These are phyloP conservation scores for Drosophila kuntzei DNA, from an alignment of 2,888 invertebrate species.

Conservation along the genomic window DNA sequence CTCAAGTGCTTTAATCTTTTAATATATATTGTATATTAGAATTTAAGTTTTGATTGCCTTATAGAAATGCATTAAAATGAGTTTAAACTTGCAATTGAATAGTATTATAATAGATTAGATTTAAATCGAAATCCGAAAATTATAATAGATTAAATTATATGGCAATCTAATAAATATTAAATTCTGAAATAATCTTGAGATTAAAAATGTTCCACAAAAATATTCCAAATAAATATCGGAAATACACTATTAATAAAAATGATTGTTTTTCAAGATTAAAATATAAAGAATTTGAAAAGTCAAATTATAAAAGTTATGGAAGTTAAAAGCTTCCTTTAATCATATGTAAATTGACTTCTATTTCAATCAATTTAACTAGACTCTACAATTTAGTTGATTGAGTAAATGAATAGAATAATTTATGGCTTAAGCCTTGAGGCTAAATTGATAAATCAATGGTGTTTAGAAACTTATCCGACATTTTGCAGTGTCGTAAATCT, in stretches of 20 bases:
- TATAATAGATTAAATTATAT: not conserved
- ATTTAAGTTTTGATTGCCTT: not conserved
- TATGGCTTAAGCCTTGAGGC: constrained; percentile 2
- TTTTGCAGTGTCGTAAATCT: constrained; percentile 45
- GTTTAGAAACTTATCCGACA: constrained; percentile 21
- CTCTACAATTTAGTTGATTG: constrained; percentile 2
- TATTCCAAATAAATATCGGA: not conserved
- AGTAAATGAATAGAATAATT: constrained; percentile 14
- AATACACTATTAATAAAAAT: too few species aligned
- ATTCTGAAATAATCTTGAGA: not conserved
- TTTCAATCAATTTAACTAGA: not conserved
- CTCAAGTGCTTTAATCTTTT: constrained; percentile 27
- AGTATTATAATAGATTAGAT: not conserved
- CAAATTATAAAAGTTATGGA: too few species aligned
- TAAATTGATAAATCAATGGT: constrained; percentile 55
- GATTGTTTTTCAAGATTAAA: not conserved
- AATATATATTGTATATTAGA: constrained; percentile 6
- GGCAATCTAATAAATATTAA: not conserved
- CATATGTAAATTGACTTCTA: not conserved
- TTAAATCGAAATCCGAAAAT: not conserved
- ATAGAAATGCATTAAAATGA: constrained; percentile 6
- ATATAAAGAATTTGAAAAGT: too few species aligned
- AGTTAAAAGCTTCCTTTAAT: not conserved
- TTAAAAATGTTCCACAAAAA: not conserved
- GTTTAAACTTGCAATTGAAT: not conserved